A percentile compares a stretch with the other conserved stretches of the same genome.
Evolutionary conservation across 2,888 invertebrate species (phyloP).

Genomic region (Bombylius major): DNA sequence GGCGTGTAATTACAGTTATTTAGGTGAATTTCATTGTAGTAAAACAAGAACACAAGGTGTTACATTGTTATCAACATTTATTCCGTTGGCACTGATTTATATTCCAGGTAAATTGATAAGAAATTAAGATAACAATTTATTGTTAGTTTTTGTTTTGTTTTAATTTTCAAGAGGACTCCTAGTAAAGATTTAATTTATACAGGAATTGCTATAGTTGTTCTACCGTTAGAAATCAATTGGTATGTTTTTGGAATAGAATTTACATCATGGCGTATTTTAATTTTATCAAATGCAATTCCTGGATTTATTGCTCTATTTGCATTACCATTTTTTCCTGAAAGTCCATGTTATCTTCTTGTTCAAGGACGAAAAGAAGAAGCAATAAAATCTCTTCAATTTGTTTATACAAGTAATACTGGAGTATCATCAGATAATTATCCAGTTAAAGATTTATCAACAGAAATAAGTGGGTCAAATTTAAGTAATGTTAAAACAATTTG

Average conservation of each 20-base stretch:
- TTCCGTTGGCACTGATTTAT: constrained; percentile 43
- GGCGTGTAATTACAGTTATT: constrained; percentile 45
- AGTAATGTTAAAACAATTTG: constrained; percentile 21
- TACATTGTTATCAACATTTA: constrained; percentile 44
- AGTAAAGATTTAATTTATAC: constrained; percentile 2
- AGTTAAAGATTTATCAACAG: constrained; percentile 28
- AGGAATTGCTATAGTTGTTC: constrained; percentile 55
- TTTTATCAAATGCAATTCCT: constrained; percentile 52
- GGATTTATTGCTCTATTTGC: constrained; percentile 47
- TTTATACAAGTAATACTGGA: constrained; percentile 45
- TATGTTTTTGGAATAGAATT: constrained; percentile 43
- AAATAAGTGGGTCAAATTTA: constrained; percentile 24
- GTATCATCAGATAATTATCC: constrained; percentile 37
- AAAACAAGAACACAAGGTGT: constrained; percentile 40
- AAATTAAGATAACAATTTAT: neutral
- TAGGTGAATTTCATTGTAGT: constrained; percentile 46
- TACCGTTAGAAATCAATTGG: constrained; percentile 44
- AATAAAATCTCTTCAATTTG: constrained; percentile 43
- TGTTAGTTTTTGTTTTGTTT: no score
- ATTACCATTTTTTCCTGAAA: constrained; percentile 54
- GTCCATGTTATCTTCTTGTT: constrained; percentile 61
- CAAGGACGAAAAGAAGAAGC: constrained; percentile 47
- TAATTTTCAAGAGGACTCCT: no score
- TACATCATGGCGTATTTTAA: constrained; percentile 62
- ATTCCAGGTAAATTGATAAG: constrained; percentile 36